Base-by-base conservation (phyloP, 1,140 invertebrate genomes). In the Trachymyrmex septentrionalis region DNA sequence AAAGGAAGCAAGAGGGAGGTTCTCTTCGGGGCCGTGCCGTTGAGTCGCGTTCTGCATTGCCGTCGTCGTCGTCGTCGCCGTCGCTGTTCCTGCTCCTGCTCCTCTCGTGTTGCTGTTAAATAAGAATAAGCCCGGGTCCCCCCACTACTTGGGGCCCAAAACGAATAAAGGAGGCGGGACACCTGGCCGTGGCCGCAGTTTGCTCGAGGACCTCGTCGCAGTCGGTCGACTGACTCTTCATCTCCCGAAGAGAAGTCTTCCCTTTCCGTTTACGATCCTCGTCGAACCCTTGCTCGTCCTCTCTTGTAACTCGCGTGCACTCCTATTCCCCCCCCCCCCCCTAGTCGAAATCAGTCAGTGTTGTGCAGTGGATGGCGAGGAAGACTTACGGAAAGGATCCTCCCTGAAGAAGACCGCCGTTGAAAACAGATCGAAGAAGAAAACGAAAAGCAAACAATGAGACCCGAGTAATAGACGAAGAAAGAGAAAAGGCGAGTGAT, bases 111-210 rank as follows among this genome's bases (percentile, higher is more conserved):
- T 91, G 92, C 93, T 93, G 93, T 94, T 94, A 93, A 94, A 94
- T 94, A 94, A 93, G 94, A 93, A 94, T 94, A 94, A 92, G 86
- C 88, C 88, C 93, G 93, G 38, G 91, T 91, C 27, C 77, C 77
- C 64, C 77, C 77, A 80, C 77, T 12, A 88, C 81, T 88, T 87
- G 73, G 87, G 92, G 88, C 91, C 93, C 89, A 93, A 95, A 94
- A 94, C 92, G 92, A 94, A 95, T 95, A 95, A 95, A 94, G 66
- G 93, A 93, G 93, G 87, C 92, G 90, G 89, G 92, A 91, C 94
- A 95, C 94, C 94, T 94, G 94, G 93, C 85, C 75, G 84, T 80
- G 66, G 71, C 88, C 94, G 90, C 94, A 94, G 93, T 95, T 92
- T 90, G 92, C 91, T 91, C 87, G 86, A 88, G 88, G 88, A 92